These are phyloP conservation scores for Nesoenas mayeri DNA, from an alignment of 2,113 vertebrate species.

Conservation along the genomic window DNA sequence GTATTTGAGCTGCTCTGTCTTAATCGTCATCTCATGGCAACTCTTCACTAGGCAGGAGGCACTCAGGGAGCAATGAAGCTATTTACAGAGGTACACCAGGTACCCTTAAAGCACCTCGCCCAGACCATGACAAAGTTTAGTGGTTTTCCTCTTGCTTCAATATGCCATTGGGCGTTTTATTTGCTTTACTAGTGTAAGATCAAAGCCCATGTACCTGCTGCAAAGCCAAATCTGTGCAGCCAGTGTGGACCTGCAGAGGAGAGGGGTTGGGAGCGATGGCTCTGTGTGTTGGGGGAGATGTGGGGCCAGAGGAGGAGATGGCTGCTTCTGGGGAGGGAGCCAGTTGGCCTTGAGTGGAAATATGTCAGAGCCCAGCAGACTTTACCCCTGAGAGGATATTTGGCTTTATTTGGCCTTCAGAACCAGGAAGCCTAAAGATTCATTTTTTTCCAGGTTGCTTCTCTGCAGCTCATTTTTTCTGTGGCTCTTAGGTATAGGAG, in stretches of 20 bases:
- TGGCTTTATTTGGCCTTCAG: neutral
- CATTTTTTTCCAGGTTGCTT: neutral
- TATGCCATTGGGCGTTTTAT: neutral
- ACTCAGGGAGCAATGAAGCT: fast-evolving
- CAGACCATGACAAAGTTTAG: neutral
- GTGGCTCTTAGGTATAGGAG: neutral
- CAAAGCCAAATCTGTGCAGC: neutral
- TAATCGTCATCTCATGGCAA: neutral
- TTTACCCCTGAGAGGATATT: neutral
- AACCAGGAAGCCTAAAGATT: neutral
- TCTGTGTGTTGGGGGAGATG: fast-evolving
- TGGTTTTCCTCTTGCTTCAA: neutral
- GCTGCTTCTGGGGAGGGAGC: neutral
- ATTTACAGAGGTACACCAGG: neutral
- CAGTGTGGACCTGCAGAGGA: neutral
- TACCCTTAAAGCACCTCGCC: neutral
- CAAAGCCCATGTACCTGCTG: neutral
- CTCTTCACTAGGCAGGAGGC: neutral
- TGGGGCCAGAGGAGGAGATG: fast-evolving
- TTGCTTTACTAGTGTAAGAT: neutral
- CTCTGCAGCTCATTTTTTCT: neutral
- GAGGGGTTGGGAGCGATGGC: fast-evolving
- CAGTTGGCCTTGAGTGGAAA: neutral
- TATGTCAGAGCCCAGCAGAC: neutral
- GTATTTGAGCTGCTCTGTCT: neutral